These are phyloP conservation scores for Latrodectus geometricus DNA, from an alignment of 1,140 invertebrate species.

Conservation along the genomic window DNA sequence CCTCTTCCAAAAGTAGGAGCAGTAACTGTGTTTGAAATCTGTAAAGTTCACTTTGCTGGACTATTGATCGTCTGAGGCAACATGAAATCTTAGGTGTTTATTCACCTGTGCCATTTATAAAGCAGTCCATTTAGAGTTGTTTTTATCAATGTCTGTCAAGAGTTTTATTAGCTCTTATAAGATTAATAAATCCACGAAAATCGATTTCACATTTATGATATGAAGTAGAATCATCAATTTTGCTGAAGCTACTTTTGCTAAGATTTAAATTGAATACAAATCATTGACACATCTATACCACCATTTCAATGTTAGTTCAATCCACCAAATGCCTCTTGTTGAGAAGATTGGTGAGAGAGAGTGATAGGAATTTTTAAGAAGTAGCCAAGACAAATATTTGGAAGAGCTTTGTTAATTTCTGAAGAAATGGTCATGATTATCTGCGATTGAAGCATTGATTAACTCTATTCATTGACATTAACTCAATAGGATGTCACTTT, in stretches of 20 bases:
- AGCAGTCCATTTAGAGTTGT: conserved; percentile 65
- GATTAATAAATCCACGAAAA: too few species aligned
- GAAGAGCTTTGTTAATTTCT: conserved; percentile 8
- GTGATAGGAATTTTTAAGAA: conserved; percentile 23
- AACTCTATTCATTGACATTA: conserved; percentile 65
- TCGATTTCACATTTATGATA: too few species aligned
- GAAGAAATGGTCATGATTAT: conserved; percentile 37
- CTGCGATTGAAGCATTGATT: conserved; percentile 14
- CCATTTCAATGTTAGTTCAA: conserved; percentile 52
- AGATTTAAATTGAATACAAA: conserved; percentile 24
- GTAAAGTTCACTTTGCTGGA: conserved; percentile 69
- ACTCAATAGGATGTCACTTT: conserved; percentile 30
- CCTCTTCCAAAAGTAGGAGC: conserved; percentile 35
- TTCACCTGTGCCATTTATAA: conserved; percentile 67
- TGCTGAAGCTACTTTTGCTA: conserved; percentile 41
- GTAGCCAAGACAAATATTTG: conserved; percentile 8
- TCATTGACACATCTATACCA: conserved; percentile 1
- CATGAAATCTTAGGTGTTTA: conserved; percentile 38
- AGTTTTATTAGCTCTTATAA: conserved; percentile 67
- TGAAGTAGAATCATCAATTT: conserved; percentile 53
- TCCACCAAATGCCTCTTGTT: conserved; percentile 17
- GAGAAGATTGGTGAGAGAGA: conserved; percentile 35
- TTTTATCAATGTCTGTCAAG: conserved; percentile 66
- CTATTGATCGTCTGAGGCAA: conserved; percentile 67
- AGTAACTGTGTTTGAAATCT: conserved; percentile 65